These are phyloP conservation scores for Drosophila paracracens DNA, from an alignment of 2,888 invertebrate genomes.

Conservation along the genomic window DNA sequence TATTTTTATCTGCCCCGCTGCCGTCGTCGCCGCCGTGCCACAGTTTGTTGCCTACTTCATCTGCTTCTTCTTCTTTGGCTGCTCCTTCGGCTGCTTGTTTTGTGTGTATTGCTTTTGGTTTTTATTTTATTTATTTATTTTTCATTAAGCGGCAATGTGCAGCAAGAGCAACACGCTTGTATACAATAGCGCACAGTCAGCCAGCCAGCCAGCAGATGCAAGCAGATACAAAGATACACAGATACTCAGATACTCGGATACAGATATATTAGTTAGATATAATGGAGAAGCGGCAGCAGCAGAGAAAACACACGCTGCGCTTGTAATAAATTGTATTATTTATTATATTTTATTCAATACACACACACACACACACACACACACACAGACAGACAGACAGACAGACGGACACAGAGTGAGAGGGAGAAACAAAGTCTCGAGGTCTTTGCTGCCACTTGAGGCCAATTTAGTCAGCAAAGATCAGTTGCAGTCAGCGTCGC, in stretches of 20 bases:
- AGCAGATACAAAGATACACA: slow-evolving; percentile 21
- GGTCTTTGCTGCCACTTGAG: slow-evolving; percentile 56
- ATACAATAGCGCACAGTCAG: slow-evolving; percentile 41
- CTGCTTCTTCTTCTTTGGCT: slow-evolving; percentile 16
- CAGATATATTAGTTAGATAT: slow-evolving; percentile 33
- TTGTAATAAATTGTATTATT: slow-evolving; percentile 79
- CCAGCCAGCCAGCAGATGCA: slow-evolving; percentile 52
- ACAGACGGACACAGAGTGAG: not conserved
- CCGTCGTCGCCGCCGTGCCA: not conserved
- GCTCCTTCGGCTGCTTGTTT: slow-evolving; percentile 5
- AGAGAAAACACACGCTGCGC: slow-evolving; percentile 54
- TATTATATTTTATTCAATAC: slow-evolving; percentile 76
- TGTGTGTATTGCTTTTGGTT: slow-evolving; percentile 68
- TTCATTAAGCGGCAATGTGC: slow-evolving; percentile 61
- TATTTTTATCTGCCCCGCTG: slow-evolving; percentile 52
- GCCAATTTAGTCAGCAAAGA: slow-evolving; percentile 66
- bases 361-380: slow-evolving; percentile 3
- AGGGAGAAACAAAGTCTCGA: slow-evolving; percentile 6
- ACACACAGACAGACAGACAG: not conserved
- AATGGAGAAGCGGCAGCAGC: slow-evolving; percentile 15
- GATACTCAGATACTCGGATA: slow-evolving; percentile 33
- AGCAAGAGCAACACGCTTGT: slow-evolving; percentile 34
- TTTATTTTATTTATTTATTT: slow-evolving; percentile 80
- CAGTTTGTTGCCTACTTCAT: not conserved
- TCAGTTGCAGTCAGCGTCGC: slow-evolving; percentile 42